Conservation (phyloP, 2,888 invertebrate genomes). For the Pediacus dermestoides region DNA sequence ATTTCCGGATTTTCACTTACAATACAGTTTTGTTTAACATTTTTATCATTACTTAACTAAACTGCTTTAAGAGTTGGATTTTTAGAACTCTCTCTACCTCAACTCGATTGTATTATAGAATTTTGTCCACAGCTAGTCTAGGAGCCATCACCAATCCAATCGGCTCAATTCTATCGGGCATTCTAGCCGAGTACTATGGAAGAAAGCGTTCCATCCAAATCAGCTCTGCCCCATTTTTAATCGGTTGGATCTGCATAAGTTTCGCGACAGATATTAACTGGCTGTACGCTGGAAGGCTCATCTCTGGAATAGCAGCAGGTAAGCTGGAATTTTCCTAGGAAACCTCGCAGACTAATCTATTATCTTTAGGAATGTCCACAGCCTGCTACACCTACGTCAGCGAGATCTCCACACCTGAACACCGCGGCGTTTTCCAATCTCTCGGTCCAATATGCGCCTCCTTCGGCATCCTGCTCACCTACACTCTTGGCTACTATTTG, state of each 20-base stretch:
- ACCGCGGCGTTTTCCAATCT: slow-evolving; percentile 66
- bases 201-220: slow-evolving; percentile 62
- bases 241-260: slow-evolving; percentile 68
- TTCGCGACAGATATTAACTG: slow-evolving; percentile 60
- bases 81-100: too few species aligned
- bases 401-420: slow-evolving; percentile 65
- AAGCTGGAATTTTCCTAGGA: slow-evolving; percentile 30
- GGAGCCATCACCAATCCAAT: slow-evolving; percentile 71
- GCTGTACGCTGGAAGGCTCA: slow-evolving; percentile 64
- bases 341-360: not conserved
- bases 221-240: slow-evolving; percentile 63
- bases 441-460: slow-evolving; percentile 69
- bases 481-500: slow-evolving; percentile 63
- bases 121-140: slow-evolving; percentile 62
- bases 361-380: slow-evolving; percentile 61
- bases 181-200: slow-evolving; percentile 65
- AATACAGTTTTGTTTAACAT: too few species aligned
- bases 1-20: too few species aligned
- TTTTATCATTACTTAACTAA: too few species aligned
- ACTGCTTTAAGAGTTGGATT: too few species aligned
- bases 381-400: slow-evolving; percentile 67
- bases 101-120: too few species aligned
- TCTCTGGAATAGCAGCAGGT: slow-evolving; percentile 69
- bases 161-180: slow-evolving; percentile 65
- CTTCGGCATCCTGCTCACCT: slow-evolving; percentile 67